Conservation (phyloP, 2,797 vertebrate species). For the Centroberyx gerrardi region DNA sequence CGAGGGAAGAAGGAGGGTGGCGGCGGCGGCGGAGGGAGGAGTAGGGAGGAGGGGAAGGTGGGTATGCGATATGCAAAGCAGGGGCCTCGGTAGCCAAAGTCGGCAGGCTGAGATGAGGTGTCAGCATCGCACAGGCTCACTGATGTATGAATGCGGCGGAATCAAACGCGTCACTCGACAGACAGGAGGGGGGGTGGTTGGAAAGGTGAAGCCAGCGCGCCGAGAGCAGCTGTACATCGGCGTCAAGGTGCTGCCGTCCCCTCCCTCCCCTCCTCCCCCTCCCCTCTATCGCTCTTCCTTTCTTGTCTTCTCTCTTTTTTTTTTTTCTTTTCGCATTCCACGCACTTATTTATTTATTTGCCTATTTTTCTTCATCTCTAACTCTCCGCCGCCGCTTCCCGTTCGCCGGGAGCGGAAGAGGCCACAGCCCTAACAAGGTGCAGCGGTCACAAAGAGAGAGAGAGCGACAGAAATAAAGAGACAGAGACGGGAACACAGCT, state of each 20-base stretch:
- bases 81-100: conserved; percentile 96
- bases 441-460: conserved; percentile 87
- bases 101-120: conserved; percentile 98
- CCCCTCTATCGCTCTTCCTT: conserved; percentile 74
- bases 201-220: conserved; percentile 91
- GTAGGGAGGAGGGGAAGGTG: neutral
- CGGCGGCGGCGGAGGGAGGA: conserved; percentile 61
- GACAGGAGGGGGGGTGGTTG: conserved; percentile 81
- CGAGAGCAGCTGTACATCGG: conserved; percentile 97
- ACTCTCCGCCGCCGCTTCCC: conserved; percentile 52
- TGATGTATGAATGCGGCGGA: conserved; percentile 99
- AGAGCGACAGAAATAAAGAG: conserved; percentile 70
- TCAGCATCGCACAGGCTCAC: conserved; percentile 97
- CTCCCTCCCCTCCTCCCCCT: conserved; percentile 77
- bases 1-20: conserved; percentile 86
- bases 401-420: conserved; percentile 82
- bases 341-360: conserved; percentile 78
- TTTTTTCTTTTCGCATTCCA: conserved; percentile 81
- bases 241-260: conserved; percentile 93
- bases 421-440: conserved; percentile 97
- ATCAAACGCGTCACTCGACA: conserved; percentile 99
- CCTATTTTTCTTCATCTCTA: conserved; percentile 64
- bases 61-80: conserved; percentile 95
- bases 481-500: conserved; percentile 86
- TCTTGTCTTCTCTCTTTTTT: conserved; percentile 78